Conservation (phyloP, 2,888 invertebrate genomes). For the Nowickia ferox region DNA sequence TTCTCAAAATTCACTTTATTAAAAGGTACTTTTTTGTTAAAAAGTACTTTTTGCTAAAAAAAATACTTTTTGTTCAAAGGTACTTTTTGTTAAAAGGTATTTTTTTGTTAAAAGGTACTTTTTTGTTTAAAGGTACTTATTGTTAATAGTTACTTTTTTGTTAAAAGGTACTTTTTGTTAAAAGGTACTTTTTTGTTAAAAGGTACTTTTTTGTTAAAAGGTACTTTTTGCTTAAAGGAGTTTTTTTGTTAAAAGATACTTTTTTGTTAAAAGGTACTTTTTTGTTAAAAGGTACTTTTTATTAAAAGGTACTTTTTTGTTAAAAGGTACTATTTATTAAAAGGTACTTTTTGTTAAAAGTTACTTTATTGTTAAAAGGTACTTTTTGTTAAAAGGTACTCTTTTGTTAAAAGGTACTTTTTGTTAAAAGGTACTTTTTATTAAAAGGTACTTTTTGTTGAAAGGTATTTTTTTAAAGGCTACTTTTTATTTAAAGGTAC, state of each 20-base stretch:
- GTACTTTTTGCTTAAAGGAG: too few species aligned
- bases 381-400: too few species aligned
- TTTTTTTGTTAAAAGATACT: not conserved
- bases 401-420: too few species aligned
- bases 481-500: not conserved
- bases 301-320: not conserved
- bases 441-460: too few species aligned
- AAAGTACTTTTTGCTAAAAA: constrained; percentile 1
- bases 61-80: not conserved
- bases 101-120: not conserved
- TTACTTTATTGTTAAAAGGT: too few species aligned
- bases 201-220: not conserved
- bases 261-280: not conserved
- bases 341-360: not conserved
- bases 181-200: not conserved
- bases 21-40: not conserved
- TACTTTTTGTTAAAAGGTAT: not conserved
- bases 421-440: too few species aligned
- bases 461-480: not conserved
- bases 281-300: not conserved
- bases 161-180: not conserved
- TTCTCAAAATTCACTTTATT: not conserved
- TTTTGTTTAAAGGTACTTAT: not conserved
- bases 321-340: not conserved
- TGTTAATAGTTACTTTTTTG: not conserved